Base-by-base conservation (phyloP, 2,888 invertebrate genomes). In the Eulithis testata region DNA sequence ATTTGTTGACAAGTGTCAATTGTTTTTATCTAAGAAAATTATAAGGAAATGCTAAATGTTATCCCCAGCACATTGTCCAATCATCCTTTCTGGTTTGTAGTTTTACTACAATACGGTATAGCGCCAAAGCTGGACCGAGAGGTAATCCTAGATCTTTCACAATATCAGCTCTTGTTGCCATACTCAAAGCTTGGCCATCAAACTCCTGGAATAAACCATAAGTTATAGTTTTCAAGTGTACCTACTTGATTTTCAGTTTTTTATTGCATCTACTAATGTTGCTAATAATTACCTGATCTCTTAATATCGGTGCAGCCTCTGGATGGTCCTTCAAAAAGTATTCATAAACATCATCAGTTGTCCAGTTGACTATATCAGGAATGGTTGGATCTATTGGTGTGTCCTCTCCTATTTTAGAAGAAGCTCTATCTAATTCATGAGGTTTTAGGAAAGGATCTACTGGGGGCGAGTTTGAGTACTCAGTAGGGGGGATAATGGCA, bases 111-210 rank as follows among this genome's bases (percentile, higher is more conserved):
- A 97, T 95, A 60, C 96, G 94, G 79, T 97, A 97, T 49, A 98
- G 94, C 77, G 97, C 97, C 53, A 98, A 93, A 4, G 98, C 98
- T 52, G 98, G 98, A 0, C 98, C 98, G 11, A 99, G 91, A 69
- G 97, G 96, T 21, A 99, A 90, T 49, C 96, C 95, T 68, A 99
- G 92, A 44, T 97, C 96, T 66, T 94, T 95, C 3, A 98, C 94
- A 31, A 99, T 97, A 82, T 98, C 98, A 47, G 95, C 94, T 71
- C 98, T 94, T 76, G 96, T 96, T 85, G 99, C 95, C 77, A 99
- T 94, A 67, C 98, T 92, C 61, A 99, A 87, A 0, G 98, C 97
- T 78, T 95, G 95, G 0, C 99, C 99, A 92, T 99, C 99, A 70
- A 99, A 98, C 83, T 98, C 97, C 97, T 97, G 87, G 58, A 80